Evolutionary conservation across 2,113 vertebrate genomes (phyloP).

Genomic region (Thalassoma bifasciatum): DNA sequence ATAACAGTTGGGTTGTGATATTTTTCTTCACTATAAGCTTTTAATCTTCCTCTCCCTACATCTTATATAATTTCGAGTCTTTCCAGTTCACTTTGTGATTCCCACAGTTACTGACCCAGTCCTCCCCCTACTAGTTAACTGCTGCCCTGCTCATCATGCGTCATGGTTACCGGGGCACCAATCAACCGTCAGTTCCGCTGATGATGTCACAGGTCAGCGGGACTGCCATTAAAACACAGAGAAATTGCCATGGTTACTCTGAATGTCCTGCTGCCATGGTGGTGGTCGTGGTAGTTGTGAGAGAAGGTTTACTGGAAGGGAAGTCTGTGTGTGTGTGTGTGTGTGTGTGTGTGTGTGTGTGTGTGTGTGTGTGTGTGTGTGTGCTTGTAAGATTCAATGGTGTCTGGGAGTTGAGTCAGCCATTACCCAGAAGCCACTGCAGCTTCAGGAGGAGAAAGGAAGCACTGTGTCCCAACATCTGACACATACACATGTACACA

Average conservation of each 20-base stretch:
- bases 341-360: slow-evolving; percentile 11
- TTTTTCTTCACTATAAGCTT: neutral
- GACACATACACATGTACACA: slow-evolving; percentile 53
- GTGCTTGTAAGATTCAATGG: slow-evolving; percentile 29
- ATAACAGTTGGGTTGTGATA: neutral
- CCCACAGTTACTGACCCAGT: slow-evolving; percentile 41
- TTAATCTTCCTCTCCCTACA: neutral
- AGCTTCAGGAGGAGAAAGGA: slow-evolving; percentile 67
- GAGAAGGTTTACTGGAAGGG: slow-evolving; percentile 75
- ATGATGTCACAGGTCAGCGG: slow-evolving; percentile 71
- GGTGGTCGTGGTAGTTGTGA: slow-evolving; percentile 54
- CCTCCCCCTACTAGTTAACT: slow-evolving; percentile 17
- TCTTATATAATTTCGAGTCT: slow-evolving; percentile 5
- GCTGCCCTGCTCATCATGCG: slow-evolving; percentile 48
- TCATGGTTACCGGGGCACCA: slow-evolving; percentile 55
- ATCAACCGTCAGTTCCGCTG: slow-evolving; percentile 44
- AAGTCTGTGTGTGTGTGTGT: slow-evolving; percentile 25
- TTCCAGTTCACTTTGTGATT: slow-evolving; percentile 35
- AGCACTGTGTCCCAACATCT: slow-evolving; percentile 75
- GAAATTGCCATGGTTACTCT: slow-evolving; percentile 56
- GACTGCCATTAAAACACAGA: slow-evolving; percentile 60
- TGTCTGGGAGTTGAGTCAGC: slow-evolving; percentile 78
- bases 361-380: slow-evolving; percentile 1
- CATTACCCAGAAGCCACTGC: slow-evolving; percentile 72
- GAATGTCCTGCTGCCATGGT: slow-evolving; percentile 63